Evolutionary conservation across 2,888 invertebrate species (phyloP).

Genomic region (Ophion ventricosus): DNA sequence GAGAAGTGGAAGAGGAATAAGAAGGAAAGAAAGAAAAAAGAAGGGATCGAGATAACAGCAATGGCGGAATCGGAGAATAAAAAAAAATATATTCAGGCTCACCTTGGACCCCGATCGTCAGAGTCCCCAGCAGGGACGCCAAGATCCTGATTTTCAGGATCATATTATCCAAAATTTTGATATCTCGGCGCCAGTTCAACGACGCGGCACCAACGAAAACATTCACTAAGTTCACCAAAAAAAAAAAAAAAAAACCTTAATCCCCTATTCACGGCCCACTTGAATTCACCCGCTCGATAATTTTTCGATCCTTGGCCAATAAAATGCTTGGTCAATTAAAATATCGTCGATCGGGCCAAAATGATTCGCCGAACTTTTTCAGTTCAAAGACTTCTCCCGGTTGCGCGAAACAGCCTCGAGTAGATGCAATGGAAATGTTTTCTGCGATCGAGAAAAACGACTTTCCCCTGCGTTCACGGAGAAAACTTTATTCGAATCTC

Average conservation of each 20-base stretch:
- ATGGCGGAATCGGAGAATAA: not conserved
- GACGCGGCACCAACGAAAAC: slow-evolving; percentile 13
- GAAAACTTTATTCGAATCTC: slow-evolving; percentile 25
- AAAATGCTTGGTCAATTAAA: too few species aligned
- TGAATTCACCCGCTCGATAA: not conserved
- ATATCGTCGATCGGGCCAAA: too few species aligned
- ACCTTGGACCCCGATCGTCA: slow-evolving; percentile 76
- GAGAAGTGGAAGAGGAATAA: not conserved
- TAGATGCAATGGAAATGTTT: slow-evolving; percentile 7
- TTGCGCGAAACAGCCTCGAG: not conserved
- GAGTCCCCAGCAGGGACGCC: slow-evolving; percentile 76
- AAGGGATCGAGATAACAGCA: slow-evolving; percentile 13
- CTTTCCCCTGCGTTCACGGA: slow-evolving; percentile 39
- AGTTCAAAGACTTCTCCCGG: too few species aligned
- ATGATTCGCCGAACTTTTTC: too few species aligned
- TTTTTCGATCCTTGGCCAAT: not conserved
- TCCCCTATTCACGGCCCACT: not conserved
- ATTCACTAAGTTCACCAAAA: not conserved
- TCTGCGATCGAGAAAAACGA: slow-evolving; percentile 28
- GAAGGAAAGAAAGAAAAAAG: slow-evolving; percentile 13
- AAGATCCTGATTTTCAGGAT: slow-evolving; percentile 76
- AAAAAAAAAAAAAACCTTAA: too few species aligned
- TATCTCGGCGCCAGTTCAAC: slow-evolving; percentile 57
- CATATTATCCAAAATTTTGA: slow-evolving; percentile 69
- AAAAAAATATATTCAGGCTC: slow-evolving; percentile 61